Evolutionary conservation across 2,113 vertebrate genomes (phyloP).

Genomic region (Oreochromis niloticus): DNA sequence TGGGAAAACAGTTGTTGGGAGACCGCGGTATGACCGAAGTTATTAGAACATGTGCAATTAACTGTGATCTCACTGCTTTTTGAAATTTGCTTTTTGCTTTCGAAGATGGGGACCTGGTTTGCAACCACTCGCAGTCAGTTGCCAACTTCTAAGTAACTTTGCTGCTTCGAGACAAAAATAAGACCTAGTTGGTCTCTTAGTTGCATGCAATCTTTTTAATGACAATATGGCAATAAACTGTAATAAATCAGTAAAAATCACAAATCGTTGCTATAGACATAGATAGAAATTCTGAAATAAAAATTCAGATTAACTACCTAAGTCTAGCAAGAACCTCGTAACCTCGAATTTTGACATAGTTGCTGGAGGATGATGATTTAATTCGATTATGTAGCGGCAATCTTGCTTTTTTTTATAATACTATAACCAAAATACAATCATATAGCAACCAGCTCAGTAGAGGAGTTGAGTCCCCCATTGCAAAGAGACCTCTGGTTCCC

Average conservation of each 20-base stretch:
- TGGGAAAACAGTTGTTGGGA: neutral
- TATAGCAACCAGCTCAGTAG: neutral
- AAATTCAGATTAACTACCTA: neutral
- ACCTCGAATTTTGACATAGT: neutral
- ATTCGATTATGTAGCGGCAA: fast-evolving
- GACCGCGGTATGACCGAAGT: fast-evolving
- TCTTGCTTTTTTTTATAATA: neutral
- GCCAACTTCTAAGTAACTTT: neutral
- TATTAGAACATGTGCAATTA: neutral
- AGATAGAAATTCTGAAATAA: neutral
- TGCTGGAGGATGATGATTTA: neutral
- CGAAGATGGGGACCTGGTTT: neutral
- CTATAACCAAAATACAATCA: neutral
- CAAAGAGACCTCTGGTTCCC: neutral
- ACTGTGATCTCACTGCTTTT: neutral
- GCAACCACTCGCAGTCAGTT: neutral
- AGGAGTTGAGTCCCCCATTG: neutral
- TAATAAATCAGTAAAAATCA: neutral
- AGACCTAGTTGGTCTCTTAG: neutral
- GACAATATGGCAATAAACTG: neutral
- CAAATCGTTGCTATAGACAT: neutral
- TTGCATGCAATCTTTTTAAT: neutral
- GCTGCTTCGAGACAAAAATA: neutral
- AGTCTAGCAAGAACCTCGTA: neutral
- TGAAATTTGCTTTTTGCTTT: neutral